Evolutionary conservation across 2,797 vertebrate genomes (phyloP).

Genomic region (Leuciscus waleckii): DNA sequence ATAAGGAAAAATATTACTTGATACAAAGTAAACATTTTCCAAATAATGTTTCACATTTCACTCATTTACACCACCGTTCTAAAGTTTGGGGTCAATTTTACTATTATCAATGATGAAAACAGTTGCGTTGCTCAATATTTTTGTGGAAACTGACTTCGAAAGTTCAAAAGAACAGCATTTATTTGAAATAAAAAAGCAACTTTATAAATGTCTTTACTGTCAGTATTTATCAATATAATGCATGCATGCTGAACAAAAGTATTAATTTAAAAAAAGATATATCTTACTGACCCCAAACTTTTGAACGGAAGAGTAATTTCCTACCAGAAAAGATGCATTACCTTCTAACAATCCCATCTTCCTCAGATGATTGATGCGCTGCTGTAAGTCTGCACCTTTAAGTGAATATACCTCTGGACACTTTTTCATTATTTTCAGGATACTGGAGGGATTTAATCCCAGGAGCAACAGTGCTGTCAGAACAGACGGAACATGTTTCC

Average conservation of each 20-base stretch:
- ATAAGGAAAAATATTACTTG: background rate
- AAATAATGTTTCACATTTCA: background rate
- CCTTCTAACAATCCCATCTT: constrained; percentile 88
- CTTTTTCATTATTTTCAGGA: constrained; percentile 75
- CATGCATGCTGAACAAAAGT: background rate
- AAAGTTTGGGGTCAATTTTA: background rate
- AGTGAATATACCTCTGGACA: constrained; percentile 80
- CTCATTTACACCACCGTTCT: background rate
- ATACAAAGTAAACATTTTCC: background rate
- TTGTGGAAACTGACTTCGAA: background rate
- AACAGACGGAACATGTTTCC: constrained; percentile 63
- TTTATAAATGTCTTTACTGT: background rate
- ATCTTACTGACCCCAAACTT: background rate
- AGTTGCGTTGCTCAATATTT: background rate
- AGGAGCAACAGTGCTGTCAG: constrained; percentile 78
- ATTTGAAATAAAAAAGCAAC: background rate
- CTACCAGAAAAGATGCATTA: constrained; percentile 59
- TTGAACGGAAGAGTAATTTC: background rate
- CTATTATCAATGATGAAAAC: background rate
- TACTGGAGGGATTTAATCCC: constrained; percentile 80
- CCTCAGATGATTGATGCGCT: constrained; percentile 80
- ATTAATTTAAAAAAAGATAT: background rate
- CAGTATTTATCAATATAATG: background rate
- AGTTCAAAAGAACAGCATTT: background rate
- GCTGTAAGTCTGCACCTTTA: constrained; percentile 73